A percentile compares a stretch with the other conserved stretches of the same genome.
These are phyloP conservation scores for Acanthiza pusilla DNA, from an alignment of 2,797 vertebrate species.

Conservation along the genomic window DNA sequence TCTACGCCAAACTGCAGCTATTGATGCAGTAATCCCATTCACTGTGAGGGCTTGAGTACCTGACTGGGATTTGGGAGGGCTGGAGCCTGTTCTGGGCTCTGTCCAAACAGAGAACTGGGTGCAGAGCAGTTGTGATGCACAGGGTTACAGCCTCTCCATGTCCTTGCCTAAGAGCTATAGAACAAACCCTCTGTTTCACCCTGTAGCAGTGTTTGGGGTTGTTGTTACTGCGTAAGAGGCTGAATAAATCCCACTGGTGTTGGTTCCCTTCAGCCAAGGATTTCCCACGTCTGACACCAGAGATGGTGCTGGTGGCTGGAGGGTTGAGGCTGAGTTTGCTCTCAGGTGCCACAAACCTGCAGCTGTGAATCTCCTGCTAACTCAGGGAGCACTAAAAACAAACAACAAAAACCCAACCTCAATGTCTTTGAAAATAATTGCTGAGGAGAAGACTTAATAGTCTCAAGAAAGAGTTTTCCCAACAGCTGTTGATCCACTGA, in stretches of 20 bases:
- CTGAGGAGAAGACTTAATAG: not conserved
- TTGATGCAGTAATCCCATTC: not conserved
- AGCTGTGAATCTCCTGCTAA: not conserved
- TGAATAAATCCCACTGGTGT: not conserved
- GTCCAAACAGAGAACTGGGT: not conserved
- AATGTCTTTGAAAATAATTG: not conserved
- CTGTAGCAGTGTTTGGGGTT: not conserved
- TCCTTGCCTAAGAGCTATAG: not conserved
- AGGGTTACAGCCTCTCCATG: fast-evolving
- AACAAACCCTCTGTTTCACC: not conserved
- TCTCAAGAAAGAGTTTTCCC: not conserved
- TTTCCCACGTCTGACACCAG: not conserved
- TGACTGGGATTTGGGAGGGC: not conserved
- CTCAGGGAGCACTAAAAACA: not conserved
- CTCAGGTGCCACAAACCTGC: not conserved
- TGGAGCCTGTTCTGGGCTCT: not conserved
- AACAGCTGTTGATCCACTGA: not conserved
- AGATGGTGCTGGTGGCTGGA: not conserved
- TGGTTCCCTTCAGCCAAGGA: not conserved
- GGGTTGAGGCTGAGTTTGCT: not conserved
- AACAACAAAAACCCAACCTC: not conserved
- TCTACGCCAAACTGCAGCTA: not conserved
- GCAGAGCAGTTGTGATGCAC: not conserved
- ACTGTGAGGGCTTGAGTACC: not conserved
- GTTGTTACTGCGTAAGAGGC: not conserved